Conservation (phyloP, 2,797 vertebrate species). For the Natrix natrix region DNA sequence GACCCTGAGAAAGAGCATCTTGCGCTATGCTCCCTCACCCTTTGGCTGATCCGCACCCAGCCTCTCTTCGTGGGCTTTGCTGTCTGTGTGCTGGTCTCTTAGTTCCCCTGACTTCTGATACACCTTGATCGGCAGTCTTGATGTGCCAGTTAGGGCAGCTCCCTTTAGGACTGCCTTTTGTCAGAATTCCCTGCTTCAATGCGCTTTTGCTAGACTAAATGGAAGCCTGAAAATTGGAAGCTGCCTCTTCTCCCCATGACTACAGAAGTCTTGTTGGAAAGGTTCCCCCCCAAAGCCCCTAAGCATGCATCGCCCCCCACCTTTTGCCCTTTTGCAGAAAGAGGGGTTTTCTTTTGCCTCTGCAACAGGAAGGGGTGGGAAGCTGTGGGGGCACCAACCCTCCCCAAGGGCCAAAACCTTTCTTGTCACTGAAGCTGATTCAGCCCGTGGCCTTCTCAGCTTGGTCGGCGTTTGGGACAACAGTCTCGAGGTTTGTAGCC, state of each 20-base stretch:
- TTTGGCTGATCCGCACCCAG: not conserved
- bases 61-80: not conserved
- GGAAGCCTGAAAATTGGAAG: not conserved
- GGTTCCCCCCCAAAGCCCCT: no score
- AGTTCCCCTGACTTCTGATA: not conserved
- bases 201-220: not conserved
- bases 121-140: not conserved
- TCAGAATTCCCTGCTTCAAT: not conserved
- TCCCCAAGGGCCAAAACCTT: not conserved
- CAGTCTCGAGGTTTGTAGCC: not conserved
- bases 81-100: not conserved
- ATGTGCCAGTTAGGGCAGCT: not conserved
- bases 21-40: not conserved
- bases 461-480: not conserved
- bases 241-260: not conserved
- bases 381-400: not conserved
- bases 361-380: not conserved
- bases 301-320: not conserved
- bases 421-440: not conserved
- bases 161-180: not conserved
- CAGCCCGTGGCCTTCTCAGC: not conserved
- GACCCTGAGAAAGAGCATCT: not conserved
- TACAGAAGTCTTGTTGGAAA: not conserved
- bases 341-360: not conserved
- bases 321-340: not conserved